A percentile compares a stretch with the other conserved stretches of the same genome.
Conservation (phyloP, 1,140 invertebrate genomes). For the Anastrepha ludens region DNA sequence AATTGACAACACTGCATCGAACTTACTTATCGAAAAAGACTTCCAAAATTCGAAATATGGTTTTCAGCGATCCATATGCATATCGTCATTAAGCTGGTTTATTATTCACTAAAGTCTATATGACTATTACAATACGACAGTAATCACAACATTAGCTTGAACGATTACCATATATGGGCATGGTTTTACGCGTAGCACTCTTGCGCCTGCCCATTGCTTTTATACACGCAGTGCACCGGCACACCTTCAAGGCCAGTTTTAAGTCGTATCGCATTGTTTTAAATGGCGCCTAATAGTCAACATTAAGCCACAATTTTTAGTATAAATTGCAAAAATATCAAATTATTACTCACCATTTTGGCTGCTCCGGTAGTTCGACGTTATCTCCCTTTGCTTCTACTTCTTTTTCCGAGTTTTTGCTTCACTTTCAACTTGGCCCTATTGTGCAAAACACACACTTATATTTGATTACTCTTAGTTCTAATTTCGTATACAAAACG, state of each 20-base stretch:
- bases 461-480: neutral
- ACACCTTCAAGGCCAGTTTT: constrained; percentile 31
- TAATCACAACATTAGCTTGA: constrained; percentile 20
- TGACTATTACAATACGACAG: neutral
- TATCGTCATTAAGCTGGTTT: too few species aligned
- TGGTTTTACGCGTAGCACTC: constrained; percentile 25
- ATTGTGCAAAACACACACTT: constrained; percentile 31
- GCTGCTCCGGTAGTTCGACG: constrained; percentile 23
- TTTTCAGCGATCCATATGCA: too few species aligned
- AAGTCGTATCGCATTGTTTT: neutral
- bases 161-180: constrained; percentile 47
- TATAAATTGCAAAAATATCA: constrained; percentile 21
- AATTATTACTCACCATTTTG: constrained; percentile 49
- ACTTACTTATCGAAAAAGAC: too few species aligned
- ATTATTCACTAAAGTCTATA: too few species aligned
- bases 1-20: too few species aligned
- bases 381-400: constrained; percentile 47
- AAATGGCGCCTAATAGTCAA: neutral
- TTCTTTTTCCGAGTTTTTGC: constrained; percentile 33
- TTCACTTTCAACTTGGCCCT: constrained; percentile 47
- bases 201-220: constrained; percentile 43
- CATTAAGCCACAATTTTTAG: neutral
- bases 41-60: too few species aligned
- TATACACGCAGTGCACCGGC: neutral
- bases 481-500: constrained; percentile 20